Base-by-base conservation (phyloP, 1,140 invertebrate genomes). In the Eriosoma lanigerum region DNA sequence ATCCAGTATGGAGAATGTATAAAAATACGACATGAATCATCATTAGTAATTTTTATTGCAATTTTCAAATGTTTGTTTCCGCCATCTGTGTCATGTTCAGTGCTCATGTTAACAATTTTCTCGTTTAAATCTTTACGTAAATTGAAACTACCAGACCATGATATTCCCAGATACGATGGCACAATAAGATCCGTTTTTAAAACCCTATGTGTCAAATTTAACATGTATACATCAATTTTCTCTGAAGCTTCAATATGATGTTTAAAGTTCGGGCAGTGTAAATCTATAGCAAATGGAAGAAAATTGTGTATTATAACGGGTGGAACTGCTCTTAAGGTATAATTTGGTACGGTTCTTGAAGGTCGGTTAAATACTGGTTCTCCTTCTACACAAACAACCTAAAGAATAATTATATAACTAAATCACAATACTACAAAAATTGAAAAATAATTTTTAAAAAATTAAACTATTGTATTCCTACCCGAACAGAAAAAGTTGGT, bases 1-100 rank as follows among this genome's bases (percentile, higher is more conserved):
- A 96, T 91, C 95, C 95, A 97, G 86, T 95, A 96, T 3, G 94
- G 93, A 17, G 93, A 89, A 84, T 93, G 93, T 54, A 97, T 86
- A 81, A 90, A 89, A 50, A 94, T 84, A 75, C 91, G 88, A 85
- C 89, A 89, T 81, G 88, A 89, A 80, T 87, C 88, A n/a, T 86
- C 86, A 76, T 89, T 87, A 26, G 89, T 89, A 15, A 92, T 85
- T 84, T 91, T 89, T 19, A 93, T 88, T 82, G 89, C 90, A 9
- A 94, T 84, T 48, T 89, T 87, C 81, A 93, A 87, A 82, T 91
- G 88, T 83, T 91, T 91, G 78, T 90, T 88, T 48, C 89, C 89
- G 62, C 88, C 89, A 56, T 91, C 91, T 2, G 88, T 88, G 52
- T 92, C 90, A 58, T 87, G 88, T 56, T 91, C 91, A 12, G 90